Evolutionary conservation across 2,113 vertebrate species (phyloP).

Genomic region (Mormyrus lacerda): DNA sequence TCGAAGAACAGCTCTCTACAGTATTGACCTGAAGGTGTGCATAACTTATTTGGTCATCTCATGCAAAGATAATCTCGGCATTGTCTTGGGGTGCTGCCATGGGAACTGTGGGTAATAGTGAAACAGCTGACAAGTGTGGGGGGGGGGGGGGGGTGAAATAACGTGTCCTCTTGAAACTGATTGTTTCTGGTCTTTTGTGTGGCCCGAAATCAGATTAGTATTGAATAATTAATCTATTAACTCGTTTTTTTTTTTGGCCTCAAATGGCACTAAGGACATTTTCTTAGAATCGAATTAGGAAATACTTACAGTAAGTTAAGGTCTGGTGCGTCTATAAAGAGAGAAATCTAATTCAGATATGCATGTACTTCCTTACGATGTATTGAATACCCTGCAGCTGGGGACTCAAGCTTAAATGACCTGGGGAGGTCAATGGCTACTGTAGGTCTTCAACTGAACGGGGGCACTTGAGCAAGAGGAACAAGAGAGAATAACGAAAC

Average conservation of each 20-base stretch:
- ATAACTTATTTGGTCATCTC: background rate
- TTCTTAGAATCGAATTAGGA: background rate
- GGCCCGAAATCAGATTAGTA: slow-evolving; percentile 1
- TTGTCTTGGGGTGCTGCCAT: background rate
- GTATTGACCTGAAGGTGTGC: background rate
- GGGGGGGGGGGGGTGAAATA: background rate
- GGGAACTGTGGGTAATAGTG: background rate
- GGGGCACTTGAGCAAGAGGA: background rate
- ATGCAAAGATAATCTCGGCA: slow-evolving; percentile 1
- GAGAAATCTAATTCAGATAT: background rate
- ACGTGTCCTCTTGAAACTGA: background rate
- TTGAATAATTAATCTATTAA: slow-evolving; percentile 13
- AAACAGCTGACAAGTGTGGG: background rate
- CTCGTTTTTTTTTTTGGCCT: background rate
- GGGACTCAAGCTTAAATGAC: background rate
- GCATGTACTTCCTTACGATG: background rate
- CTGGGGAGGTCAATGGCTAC: background rate
- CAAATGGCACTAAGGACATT: background rate
- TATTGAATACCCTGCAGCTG: background rate
- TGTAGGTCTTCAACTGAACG: background rate
- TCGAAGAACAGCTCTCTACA: background rate
- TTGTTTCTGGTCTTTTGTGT: slow-evolving; percentile 2
- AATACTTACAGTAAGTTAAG: background rate
- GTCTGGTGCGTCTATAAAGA: background rate
- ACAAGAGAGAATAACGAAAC: background rate